Evolutionary conservation across 2,113 vertebrate species (phyloP), one percentile per base, ranked within the genome.

Genomic region (Agelaius tricolor): DNA sequence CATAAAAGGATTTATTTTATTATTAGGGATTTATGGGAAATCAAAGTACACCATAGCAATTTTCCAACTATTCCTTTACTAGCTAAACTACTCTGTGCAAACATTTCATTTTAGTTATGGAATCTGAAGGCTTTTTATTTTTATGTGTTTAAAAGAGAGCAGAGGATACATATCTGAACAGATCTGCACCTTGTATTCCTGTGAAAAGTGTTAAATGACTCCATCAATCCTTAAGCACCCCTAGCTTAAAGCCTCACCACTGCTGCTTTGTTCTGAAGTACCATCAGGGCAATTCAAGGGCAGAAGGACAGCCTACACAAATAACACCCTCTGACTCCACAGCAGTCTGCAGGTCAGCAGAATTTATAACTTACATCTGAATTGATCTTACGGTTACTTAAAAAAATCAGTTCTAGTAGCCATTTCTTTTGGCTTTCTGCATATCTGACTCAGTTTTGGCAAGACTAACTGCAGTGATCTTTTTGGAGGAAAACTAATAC

Each of bases 1-100:
- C 57, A 81, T 67, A 71, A 80, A 94, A 93, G 76, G 78, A 83
- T 93, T 93, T 85, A 95, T 84, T 94, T 96, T 94, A 90, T 89
- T 96, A 93, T 86, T 93, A 81, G 63, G n/a, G 43, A 91, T 61
- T 81, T 84, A 57, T 89, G 68, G 87, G 41, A 95, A 95, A 94
- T 74, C 30, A 84, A 88, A 93, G 55, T 61, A 80, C 31, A 77
- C n/a, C 72, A 92, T 44, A 89, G 54, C 88, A 90, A 95, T 96
- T 95, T 97, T 94, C 75, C 61, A 93, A 73, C 82, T 95, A 86
- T 49, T 93, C 46, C 55, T 80, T 35, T 14, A 47, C 41, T 62
- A 91, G 72, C 47, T 81, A 51, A 96, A 73, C 26, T 74, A 51
- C 46, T 71, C n/a, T 44, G 26, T 79, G 75, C 51, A 91, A 93